Base-by-base conservation (phyloP, 2,113 vertebrate genomes). In the Chaenocephalus aceratus region DNA sequence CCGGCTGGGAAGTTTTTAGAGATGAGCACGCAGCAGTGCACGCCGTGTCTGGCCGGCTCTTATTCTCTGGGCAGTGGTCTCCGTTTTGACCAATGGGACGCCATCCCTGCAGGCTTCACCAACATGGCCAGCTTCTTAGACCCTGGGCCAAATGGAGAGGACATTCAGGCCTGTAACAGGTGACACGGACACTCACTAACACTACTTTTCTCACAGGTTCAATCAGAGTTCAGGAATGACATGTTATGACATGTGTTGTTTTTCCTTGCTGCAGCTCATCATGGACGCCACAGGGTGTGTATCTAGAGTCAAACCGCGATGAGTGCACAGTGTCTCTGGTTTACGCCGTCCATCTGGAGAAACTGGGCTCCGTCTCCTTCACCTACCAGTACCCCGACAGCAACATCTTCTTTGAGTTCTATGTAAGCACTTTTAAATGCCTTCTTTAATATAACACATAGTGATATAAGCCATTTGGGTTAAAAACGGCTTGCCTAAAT, bases 401-500 rank as follows among this genome's bases (percentile, higher is more conserved):
- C 95, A 98, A 97, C 94, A 96, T 99, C 93, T 97, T 99, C 95
- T 99, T 99, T 89, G 97, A 99, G 91, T 99, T 99, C 89, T 99
- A 97, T 88, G 98, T 99, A 95, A 97, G 97, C 79, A 4, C 0
- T 21, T 45, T 7, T 5, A 10, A n/a, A 6, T 12, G 6, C 23
- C 10, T 72, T 59, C 18, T 36, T 14, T 34, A 54, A 6, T 30
- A 62, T 30, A 10, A 44, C 44, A 13, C n/a, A 18, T 10, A 6
- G 6, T 23, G 44, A 41, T 41, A 41, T 41, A 41, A 6, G 36
- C 1, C 6, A 41, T 41, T 41, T 41, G 10, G 13, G 1, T 14
- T 30, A 14, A 21, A 2, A 23, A 10, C 44, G 11, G 18, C 66
- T 54, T 54, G 36, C 46, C 4, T 30, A 49, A 48, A 49, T 15